Percentiles rank a stretch among this genome's conserved stretches.
Conservation (phyloP, 2,113 vertebrate genomes). For the Podocnemis expansa region DNA sequence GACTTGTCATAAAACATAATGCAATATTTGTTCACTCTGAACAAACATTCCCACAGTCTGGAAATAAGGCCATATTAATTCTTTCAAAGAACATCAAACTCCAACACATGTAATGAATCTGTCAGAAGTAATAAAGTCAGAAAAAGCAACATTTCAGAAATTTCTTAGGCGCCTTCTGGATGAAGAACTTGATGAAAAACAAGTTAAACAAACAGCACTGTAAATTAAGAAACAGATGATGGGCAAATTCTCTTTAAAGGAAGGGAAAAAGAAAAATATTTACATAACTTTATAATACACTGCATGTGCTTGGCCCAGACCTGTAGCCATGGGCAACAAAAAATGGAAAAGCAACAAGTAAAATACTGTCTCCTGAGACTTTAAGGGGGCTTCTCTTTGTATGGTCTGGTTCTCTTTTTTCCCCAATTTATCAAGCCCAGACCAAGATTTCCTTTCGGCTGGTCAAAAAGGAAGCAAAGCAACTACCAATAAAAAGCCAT, state of each 20-base stretch:
- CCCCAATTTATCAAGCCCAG: constrained; percentile 3
- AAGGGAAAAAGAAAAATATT: neutral
- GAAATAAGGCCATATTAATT: constrained; percentile 72
- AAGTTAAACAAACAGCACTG: constrained; percentile 34
- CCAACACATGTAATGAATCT: constrained; percentile 68
- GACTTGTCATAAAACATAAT: constrained; percentile 70
- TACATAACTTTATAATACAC: constrained; percentile 9
- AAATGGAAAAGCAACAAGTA: constrained; percentile 6
- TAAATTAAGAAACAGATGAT: constrained; percentile 62
- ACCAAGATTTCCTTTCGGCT: neutral
- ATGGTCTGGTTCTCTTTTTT: neutral
- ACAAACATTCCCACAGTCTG: constrained; percentile 69
- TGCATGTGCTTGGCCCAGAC: neutral
- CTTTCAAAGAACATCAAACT: constrained; percentile 60
- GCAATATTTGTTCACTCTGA: constrained; percentile 68
- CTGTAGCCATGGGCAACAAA: neutral
- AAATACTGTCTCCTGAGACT: neutral
- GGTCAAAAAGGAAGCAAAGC: constrained; percentile 5
- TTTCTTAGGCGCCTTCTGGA: constrained; percentile 57
- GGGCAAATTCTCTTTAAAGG: constrained; percentile 6
- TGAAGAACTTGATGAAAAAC: constrained; percentile 56
- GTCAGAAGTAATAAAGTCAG: constrained; percentile 67
- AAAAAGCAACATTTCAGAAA: constrained; percentile 60
- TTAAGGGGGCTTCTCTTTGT: neutral
- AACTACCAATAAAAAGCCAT: neutral